Base-by-base conservation (phyloP, 2,888 invertebrate genomes). In the Tromatobia lineatoria region DNA sequence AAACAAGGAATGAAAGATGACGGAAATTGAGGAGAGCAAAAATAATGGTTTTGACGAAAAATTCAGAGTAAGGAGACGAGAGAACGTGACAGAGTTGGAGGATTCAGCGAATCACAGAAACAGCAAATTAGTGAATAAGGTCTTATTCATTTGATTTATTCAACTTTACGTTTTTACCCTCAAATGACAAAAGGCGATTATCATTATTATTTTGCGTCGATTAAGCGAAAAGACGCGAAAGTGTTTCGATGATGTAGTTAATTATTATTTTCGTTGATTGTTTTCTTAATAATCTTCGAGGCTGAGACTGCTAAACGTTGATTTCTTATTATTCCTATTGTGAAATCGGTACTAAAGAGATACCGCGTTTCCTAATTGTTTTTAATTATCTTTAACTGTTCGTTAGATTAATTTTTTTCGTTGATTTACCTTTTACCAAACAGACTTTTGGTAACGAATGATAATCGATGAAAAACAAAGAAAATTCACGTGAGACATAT, bases 21-120 rank as follows among this genome's bases (percentile, higher is more conserved):
- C 54, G 73, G 52, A 80, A 83, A 75, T 84, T 79, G 77, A 85
- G 67, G 74, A 59, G 85, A 85, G 59, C 54, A 75, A 82, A 76
- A 64, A 87, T 80, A 50, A 79, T 83, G 78, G 88, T 89, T 71
- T 85, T 78, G 81, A 78, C 45, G 47, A 74, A 77, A 82, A 81
- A 80, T 82, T 83, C 54, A 78, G 67, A 76, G 47, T 74, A 61
- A 77, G 34, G 69, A 52, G 71, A 80, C 34, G 52, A 54, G 69
- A 38, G 45, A 57, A 66, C 50, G 20, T 66, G 38, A 59, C 45
- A 73, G 34, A 47, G 18, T 61, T 73, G 54, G 83, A 80, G 75
- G 82, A 87, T 87, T 85, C 79, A 85, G 84, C 84, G 78, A 87
- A 85, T 87, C 83, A 85, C 82, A 80, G 78, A 83, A 77, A 86